These are phyloP conservation scores for Bovichtus variegatus DNA, from an alignment of 2,797 vertebrate genomes.

Conservation along the genomic window DNA sequence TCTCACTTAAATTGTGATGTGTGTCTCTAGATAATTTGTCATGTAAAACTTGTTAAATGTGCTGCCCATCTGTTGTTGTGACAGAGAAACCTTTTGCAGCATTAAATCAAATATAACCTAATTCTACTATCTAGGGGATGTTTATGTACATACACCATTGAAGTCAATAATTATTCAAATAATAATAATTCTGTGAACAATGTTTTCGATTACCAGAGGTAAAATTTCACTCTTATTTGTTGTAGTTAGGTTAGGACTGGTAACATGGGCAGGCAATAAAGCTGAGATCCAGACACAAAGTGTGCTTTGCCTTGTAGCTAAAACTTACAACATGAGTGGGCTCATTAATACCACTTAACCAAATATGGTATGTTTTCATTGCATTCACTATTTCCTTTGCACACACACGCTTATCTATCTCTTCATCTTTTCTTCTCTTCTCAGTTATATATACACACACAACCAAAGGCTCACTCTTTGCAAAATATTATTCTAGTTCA, in stretches of 20 bases:
- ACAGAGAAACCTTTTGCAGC: not conserved
- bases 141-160: not conserved
- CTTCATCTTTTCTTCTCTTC: not conserved
- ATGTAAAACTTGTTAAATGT: not conserved
- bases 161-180: not conserved
- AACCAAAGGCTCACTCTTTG: constrained; percentile 16
- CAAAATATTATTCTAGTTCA: constrained; percentile 33
- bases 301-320: not conserved
- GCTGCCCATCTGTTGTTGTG: not conserved
- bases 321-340: not conserved
- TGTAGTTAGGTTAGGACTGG: not conserved
- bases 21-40: not conserved
- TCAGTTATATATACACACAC: constrained; percentile 12
- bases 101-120: not conserved
- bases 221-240: not conserved
- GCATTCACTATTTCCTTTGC: not conserved
- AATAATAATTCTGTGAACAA: not conserved
- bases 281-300: not conserved
- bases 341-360: not conserved
- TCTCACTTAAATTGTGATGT: not conserved
- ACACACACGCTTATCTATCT: not conserved
- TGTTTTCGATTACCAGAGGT: too few relatives aligned
- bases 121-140: not conserved
- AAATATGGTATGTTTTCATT: not conserved
- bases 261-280: not conserved